Evolutionary conservation across 2,888 invertebrate genomes (phyloP).

Genomic region (Lithophane semibrunnea): DNA sequence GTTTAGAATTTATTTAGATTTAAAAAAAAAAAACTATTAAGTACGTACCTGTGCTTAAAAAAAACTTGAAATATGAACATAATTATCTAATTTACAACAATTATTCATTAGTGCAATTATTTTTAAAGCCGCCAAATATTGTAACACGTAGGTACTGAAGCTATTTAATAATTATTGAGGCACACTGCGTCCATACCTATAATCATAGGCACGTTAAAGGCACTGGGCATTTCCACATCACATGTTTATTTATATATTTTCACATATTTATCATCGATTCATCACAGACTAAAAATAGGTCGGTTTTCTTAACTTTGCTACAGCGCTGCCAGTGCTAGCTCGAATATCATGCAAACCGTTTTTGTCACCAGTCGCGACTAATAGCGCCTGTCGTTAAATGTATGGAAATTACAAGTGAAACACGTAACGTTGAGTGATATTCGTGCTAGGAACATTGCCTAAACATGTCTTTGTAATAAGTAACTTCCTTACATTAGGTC

Average conservation of each 20-base stretch:
- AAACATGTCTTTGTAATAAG: background rate
- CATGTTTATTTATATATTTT: background rate
- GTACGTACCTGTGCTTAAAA: background rate
- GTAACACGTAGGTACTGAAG: background rate
- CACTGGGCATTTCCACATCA: background rate
- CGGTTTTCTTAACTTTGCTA: background rate
- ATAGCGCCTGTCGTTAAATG: background rate
- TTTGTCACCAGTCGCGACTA: background rate
- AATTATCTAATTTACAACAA: too few relatives aligned
- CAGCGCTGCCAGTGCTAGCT: too few relatives aligned
- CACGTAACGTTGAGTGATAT: background rate
- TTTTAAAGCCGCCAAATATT: background rate
- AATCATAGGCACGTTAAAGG: background rate
- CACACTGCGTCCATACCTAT: background rate
- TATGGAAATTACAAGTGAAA: background rate
- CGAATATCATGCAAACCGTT: background rate
- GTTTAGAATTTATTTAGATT: background rate
- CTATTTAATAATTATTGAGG: slow-evolving; percentile 10
- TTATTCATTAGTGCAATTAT: background rate
- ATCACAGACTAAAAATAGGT: slow-evolving; percentile 8
- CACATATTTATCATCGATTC: background rate
- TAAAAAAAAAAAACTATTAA: background rate
- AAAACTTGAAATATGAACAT: background rate
- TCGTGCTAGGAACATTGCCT: background rate
- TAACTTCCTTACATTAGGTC: background rate